Conservation (phyloP, 2,113 vertebrate species). For the Ailuropoda melanoleuca region DNA sequence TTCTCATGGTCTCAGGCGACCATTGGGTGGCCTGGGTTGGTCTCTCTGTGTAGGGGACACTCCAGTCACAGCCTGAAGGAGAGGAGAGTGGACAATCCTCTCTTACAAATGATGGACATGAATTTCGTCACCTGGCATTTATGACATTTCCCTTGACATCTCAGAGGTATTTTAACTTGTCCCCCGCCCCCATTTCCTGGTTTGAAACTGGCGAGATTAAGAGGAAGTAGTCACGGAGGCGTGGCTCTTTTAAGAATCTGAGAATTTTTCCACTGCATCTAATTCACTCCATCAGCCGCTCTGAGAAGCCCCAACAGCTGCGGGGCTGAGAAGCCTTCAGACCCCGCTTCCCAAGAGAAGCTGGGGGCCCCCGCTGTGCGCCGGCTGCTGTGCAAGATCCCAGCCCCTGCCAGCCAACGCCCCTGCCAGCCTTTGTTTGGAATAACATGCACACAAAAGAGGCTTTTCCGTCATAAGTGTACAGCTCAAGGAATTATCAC, state of each 20-base stretch:
- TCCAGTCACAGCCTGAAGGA: background rate
- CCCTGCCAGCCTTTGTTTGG: background rate
- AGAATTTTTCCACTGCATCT: background rate
- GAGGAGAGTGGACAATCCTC: accelerated
- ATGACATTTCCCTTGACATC: background rate
- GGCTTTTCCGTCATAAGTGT: accelerated
- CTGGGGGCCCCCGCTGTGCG: background rate
- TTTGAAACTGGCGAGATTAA: background rate
- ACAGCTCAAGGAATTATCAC: background rate
- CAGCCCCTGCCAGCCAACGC: accelerated
- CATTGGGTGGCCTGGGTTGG: background rate
- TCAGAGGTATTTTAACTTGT: background rate
- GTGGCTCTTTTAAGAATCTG: background rate
- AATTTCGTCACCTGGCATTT: background rate
- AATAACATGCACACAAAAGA: background rate
- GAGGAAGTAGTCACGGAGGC: background rate
- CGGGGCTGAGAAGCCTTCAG: background rate
- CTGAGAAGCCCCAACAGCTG: conserved; percentile 26
- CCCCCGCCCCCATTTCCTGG: conserved; percentile 7
- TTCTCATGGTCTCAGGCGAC: background rate
- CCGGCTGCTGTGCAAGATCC: background rate
- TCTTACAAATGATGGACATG: background rate
- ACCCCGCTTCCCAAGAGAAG: background rate
- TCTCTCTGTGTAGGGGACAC: too few relatives aligned
- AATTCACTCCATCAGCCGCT: background rate